phyloP scores from a whole-genome alignment of 2,113 vertebrate species.

The Anhinga rufa region DNA sequence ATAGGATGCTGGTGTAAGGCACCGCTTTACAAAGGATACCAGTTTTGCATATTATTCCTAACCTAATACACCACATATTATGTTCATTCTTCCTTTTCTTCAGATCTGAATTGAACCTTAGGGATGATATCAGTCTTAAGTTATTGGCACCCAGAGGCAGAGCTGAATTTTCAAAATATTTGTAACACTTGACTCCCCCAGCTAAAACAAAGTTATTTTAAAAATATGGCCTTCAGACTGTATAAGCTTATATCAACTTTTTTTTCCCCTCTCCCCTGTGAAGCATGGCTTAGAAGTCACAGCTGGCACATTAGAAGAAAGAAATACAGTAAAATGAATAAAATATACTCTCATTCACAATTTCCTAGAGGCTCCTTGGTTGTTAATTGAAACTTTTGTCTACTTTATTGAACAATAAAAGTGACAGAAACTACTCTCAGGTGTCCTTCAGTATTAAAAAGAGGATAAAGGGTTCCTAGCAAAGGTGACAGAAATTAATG shows the following conservation, averaged over 20 bases:
- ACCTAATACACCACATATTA: neutral
- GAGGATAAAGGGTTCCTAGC: conserved; percentile 73
- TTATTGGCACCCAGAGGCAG: neutral
- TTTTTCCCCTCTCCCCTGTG: neutral
- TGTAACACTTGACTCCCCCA: neutral
- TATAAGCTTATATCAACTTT: neutral
- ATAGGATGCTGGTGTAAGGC: neutral
- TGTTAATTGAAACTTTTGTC: conserved; percentile 84
- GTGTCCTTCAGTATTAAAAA: conserved; percentile 80
- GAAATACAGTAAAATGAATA: conserved; percentile 77
- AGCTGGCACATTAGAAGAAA: conserved; percentile 69
- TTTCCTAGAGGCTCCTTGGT: conserved; percentile 73
- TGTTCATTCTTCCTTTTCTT: neutral
- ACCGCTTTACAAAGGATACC: neutral
- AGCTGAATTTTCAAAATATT: neutral
- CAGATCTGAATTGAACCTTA: neutral
- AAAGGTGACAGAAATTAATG: conserved; percentile 82
- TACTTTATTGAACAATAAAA: conserved; percentile 84
- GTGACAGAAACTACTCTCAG: conserved; percentile 78
- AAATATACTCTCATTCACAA: conserved; percentile 76
- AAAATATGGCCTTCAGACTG: neutral
- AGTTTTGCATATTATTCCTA: neutral
- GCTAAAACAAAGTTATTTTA: neutral
- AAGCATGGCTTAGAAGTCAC: conserved; percentile 53
- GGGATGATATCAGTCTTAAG: neutral